phyloP scores from a whole-genome alignment of 2,113 vertebrate species.

The Vidua chalybeata region DNA sequence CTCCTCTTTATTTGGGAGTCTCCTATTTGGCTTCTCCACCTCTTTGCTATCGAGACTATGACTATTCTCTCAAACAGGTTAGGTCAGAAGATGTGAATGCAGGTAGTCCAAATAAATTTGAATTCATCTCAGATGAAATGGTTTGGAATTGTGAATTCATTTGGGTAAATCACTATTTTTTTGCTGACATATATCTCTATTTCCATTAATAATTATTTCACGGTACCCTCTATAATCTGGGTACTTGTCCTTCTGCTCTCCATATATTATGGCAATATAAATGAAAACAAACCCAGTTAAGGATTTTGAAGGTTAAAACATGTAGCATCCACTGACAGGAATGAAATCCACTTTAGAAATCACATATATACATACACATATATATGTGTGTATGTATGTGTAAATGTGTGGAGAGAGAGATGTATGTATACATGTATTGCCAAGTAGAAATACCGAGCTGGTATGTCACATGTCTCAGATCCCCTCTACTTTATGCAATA shows the following conservation, averaged over 20 bases:
- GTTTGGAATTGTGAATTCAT: background rate
- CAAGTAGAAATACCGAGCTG: background rate
- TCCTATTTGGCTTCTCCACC: background rate
- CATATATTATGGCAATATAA: background rate
- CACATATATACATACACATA: accelerated
- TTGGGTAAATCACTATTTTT: background rate
- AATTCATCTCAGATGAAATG: background rate
- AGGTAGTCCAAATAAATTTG: background rate
- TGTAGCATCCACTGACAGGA: background rate
- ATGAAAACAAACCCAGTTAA: background rate
- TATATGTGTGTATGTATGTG: accelerated
- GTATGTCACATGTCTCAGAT: background rate
- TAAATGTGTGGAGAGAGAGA: background rate
- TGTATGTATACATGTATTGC: background rate
- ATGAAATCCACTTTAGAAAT: background rate
- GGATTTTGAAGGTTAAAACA: background rate
- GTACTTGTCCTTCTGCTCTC: background rate
- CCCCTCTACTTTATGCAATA: background rate
- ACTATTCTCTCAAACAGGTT: background rate
- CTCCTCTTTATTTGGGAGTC: background rate
- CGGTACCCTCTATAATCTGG: background rate
- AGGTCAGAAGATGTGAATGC: background rate
- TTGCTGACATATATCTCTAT: background rate
- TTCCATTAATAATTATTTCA: background rate
- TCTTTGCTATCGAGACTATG: background rate